Conservation (phyloP, 1,140 invertebrate genomes). For the Bombus affinis region DNA sequence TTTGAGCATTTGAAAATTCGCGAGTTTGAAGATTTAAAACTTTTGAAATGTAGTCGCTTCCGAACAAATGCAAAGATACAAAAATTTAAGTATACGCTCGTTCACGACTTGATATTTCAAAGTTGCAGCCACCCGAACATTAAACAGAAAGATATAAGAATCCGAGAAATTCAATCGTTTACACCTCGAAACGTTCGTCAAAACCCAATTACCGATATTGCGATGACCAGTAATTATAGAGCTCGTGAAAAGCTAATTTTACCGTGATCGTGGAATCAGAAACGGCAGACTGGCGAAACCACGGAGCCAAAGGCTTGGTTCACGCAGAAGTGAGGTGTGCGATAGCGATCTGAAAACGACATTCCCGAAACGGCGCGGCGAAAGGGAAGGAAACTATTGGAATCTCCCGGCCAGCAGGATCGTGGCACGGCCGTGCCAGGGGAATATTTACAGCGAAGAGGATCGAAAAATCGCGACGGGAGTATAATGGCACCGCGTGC, state of each 20-base stretch:
- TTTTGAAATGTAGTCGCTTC: not conserved
- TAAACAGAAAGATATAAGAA: not conserved
- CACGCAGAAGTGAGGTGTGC: conserved; percentile 25
- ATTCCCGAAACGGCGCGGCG: conserved; percentile 60
- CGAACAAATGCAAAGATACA: not conserved
- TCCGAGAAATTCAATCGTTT: not conserved
- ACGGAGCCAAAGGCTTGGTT: conserved; percentile 12
- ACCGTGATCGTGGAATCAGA: not conserved
- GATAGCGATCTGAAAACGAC: conserved; percentile 61
- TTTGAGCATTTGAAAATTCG: not conserved
- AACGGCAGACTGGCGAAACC: conserved; percentile 1
- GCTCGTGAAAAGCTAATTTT: conserved; percentile 17
- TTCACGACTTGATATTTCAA: not conserved
- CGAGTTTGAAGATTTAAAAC: too few species aligned
- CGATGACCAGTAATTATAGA: conserved; percentile 2
- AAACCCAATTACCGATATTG: conserved; percentile 6
- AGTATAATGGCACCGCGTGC: conserved; percentile 57
- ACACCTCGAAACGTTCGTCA: conserved; percentile 1
- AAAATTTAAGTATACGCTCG: not conserved
- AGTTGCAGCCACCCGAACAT: not conserved
- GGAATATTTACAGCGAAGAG: conserved; percentile 62
- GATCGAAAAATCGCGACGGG: conserved; percentile 62
- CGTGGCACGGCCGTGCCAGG: conserved; percentile 36
- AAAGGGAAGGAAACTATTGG: conserved; percentile 52
- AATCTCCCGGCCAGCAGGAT: conserved; percentile 40